These are phyloP conservation scores for Halichoeres trimaculatus DNA, from an alignment of 2,113 vertebrate species.

Conservation along the genomic window DNA sequence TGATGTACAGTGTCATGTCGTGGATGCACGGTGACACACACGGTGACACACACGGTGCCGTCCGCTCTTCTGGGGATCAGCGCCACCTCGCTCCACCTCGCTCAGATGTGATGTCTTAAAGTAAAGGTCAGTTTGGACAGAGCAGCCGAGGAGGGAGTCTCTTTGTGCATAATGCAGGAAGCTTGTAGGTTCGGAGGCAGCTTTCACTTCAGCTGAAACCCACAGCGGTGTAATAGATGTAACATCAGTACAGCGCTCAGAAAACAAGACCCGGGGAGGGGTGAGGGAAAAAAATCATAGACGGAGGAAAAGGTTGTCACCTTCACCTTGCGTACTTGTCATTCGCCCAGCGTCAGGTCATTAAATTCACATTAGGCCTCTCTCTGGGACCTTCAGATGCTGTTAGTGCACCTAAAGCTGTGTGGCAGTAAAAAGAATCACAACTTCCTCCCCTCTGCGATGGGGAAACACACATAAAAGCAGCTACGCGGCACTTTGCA, in stretches of 20 bases:
- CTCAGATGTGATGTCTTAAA: slow-evolving; percentile 12
- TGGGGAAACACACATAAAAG: slow-evolving; percentile 64
- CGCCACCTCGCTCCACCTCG: neutral
- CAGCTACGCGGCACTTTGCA: slow-evolving; percentile 91
- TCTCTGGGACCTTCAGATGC: slow-evolving; percentile 91
- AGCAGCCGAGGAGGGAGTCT: slow-evolving; percentile 2
- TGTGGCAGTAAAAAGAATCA: slow-evolving; percentile 91
- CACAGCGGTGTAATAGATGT: slow-evolving; percentile 50
- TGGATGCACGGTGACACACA: slow-evolving; percentile 29
- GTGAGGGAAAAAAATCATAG: slow-evolving; percentile 83
- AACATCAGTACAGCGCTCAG: slow-evolving; percentile 51
- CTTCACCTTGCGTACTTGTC: slow-evolving; percentile 93
- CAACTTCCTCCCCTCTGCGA: slow-evolving; percentile 54
- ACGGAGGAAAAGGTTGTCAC: slow-evolving; percentile 90
- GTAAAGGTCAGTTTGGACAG: slow-evolving; percentile 27
- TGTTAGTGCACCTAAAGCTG: slow-evolving; percentile 95
- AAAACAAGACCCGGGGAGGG: slow-evolving; percentile 59
- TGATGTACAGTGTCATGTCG: slow-evolving; percentile 41
- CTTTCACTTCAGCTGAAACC: slow-evolving; percentile 12
- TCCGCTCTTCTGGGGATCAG: neutral
- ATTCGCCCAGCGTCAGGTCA: slow-evolving; percentile 95
- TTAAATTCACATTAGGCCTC: slow-evolving; percentile 99
- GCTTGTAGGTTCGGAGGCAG: slow-evolving; percentile 43
- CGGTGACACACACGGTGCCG: neutral
- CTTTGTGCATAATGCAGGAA: slow-evolving; percentile 44